Evolutionary conservation across 30 jellyfish, hydroid and myxozoan genomes (phyloP).

Genomic region (Mastigias papua): DNA sequence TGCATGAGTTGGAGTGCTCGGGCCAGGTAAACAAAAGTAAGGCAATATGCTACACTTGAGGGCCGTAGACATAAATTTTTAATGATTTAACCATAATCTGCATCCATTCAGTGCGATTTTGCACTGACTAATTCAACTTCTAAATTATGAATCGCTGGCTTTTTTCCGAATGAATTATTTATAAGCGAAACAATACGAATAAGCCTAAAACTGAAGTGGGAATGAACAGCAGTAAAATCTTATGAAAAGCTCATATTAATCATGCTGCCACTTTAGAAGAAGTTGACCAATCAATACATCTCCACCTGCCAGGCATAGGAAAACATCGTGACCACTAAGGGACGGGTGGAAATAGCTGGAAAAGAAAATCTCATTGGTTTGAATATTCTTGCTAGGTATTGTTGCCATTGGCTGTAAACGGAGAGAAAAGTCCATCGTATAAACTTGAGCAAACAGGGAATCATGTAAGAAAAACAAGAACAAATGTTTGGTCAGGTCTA

Average conservation of each 20-base stretch:
- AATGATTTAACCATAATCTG: not conserved
- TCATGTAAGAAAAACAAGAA: too few species aligned
- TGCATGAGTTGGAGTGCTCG: not conserved
- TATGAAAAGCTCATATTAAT: not conserved
- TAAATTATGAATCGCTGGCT: conserved; percentile 4
- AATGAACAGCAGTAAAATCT: not conserved
- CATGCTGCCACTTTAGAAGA: not conserved
- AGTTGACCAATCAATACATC: not conserved
- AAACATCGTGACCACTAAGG: not conserved
- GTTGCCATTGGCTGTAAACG: too few species aligned
- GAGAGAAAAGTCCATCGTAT: too few species aligned
- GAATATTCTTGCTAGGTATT: too few species aligned
- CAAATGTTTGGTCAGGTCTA: too few species aligned
- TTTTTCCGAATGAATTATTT: not conserved
- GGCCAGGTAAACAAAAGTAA: not conserved
- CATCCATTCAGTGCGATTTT: not conserved
- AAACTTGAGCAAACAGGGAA: too few species aligned
- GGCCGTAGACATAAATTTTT: not conserved
- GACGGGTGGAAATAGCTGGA: too few species aligned
- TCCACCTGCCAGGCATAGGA: conserved; percentile 4
- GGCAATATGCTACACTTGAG: not conserved
- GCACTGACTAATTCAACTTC: conserved; percentile 3
- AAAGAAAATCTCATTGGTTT: too few species aligned
- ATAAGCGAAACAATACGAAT: not conserved
- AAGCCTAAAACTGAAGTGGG: not conserved